A percentile compares a stretch with the other conserved stretches of the same genome.
phyloP scores from a whole-genome alignment of 35 echinoderm and acorn worm species.

The Heliocidaris erythrogramma region DNA sequence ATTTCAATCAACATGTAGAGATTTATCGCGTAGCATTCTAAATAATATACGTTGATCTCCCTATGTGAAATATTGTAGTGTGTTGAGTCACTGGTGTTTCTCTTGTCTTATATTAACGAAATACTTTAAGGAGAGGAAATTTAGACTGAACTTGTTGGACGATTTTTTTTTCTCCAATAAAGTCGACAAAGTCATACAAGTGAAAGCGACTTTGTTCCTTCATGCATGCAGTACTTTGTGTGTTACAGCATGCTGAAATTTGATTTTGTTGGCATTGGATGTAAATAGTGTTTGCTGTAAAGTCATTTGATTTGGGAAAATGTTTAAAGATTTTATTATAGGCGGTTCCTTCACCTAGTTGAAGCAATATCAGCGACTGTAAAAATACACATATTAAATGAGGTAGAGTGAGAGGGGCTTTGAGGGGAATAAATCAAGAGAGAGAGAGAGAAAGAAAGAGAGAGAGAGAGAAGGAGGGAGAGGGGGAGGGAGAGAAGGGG shows the following conservation, averaged over 20 bases:
- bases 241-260: background rate
- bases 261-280: background rate
- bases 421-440: background rate
- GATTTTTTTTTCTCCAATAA: background rate
- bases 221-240: background rate
- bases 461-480: background rate
- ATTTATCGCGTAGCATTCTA: background rate
- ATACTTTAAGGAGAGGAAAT: background rate
- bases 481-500: background rate
- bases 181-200: background rate
- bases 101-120: background rate
- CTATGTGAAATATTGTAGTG: background rate
- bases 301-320: background rate
- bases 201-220: background rate
- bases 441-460: background rate
- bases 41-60: background rate
- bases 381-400: too few relatives aligned
- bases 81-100: background rate
- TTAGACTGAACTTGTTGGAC: background rate
- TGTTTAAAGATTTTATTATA: background rate
- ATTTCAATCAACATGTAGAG: background rate
- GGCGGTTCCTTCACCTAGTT: background rate
- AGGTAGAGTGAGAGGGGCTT: too few relatives aligned
- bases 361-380: background rate
- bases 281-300: conserved; percentile 18